Conservation (phyloP, 2,113 vertebrate species). For the Nothoprocta pentlandii region DNA sequence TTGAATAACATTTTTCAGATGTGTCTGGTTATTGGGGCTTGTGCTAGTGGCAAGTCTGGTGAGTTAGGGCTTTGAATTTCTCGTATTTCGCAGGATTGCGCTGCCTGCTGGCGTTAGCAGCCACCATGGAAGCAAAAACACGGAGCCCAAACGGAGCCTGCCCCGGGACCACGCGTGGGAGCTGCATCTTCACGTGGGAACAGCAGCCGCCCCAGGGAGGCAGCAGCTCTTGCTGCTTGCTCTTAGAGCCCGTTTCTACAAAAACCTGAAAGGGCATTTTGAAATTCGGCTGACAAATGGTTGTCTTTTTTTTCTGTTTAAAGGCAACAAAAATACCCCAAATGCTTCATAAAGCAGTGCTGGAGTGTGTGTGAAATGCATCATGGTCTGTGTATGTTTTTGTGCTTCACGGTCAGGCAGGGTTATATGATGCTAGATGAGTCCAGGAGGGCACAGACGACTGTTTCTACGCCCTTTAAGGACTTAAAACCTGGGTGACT, state of each 20-base stretch:
- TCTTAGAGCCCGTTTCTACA: background rate
- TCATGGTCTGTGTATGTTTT: slow-evolving; percentile 9
- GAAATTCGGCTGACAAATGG: background rate
- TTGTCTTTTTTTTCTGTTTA: background rate
- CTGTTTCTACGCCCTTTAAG: background rate
- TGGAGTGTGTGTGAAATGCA: background rate
- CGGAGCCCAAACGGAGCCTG: slow-evolving; percentile 26
- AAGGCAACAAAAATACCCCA: background rate
- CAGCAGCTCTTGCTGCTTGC: background rate
- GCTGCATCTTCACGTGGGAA: slow-evolving; percentile 10
- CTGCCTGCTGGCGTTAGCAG: background rate
- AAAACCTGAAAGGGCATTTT: slow-evolving; percentile 12
- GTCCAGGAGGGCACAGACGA: slow-evolving; percentile 32
- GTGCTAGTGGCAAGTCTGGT: background rate
- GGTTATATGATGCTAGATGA: background rate
- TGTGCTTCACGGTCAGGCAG: background rate
- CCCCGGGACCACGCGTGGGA: slow-evolving; percentile 36
- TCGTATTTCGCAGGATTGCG: slow-evolving; percentile 29
- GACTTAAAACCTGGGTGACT: background rate
- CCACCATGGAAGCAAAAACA: slow-evolving; percentile 37
- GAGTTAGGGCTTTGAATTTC: slow-evolving; percentile 44
- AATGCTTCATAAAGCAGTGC: background rate
- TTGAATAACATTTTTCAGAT: background rate
- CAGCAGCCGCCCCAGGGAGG: background rate
- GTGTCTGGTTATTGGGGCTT: background rate